phyloP scores from a whole-genome alignment of 2,888 invertebrate species.

The Himalopsyche japonica region DNA sequence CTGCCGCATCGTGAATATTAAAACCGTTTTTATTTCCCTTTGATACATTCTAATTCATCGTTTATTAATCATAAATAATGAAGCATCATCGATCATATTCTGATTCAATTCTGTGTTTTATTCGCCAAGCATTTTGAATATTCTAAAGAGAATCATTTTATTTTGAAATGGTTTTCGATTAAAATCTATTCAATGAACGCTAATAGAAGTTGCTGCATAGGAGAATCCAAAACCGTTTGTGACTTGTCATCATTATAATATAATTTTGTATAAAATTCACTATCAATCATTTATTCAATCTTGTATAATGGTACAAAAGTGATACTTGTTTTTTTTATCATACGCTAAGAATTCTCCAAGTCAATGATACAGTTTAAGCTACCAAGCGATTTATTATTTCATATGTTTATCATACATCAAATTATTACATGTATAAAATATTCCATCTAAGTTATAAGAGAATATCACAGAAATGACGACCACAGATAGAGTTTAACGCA shows the following conservation, averaged over 20 bases:
- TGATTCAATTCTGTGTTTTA: background rate
- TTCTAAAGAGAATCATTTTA: background rate
- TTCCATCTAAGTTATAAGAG: too few species aligned
- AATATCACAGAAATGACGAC: too few species aligned
- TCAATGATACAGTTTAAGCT: too few species aligned
- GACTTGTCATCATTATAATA: background rate
- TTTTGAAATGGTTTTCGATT: background rate
- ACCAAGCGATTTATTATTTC: too few species aligned
- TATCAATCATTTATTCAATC: background rate
- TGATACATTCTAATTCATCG: background rate
- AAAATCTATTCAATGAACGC: background rate
- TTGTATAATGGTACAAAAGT: too few species aligned
- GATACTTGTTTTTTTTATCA: too few species aligned
- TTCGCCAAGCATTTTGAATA: background rate
- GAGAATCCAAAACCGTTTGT: background rate
- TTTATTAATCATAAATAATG: background rate
- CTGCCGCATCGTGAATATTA: background rate
- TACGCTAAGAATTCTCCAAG: too few species aligned
- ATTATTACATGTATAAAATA: too few species aligned
- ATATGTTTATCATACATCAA: too few species aligned
- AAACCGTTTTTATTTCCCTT: background rate
- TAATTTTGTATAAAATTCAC: background rate
- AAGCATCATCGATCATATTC: background rate
- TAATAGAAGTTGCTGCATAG: background rate
- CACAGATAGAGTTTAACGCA: too few species aligned